These are phyloP conservation scores for Mormyrus lacerda DNA, from an alignment of 2,113 vertebrate species.

Conservation along the genomic window DNA sequence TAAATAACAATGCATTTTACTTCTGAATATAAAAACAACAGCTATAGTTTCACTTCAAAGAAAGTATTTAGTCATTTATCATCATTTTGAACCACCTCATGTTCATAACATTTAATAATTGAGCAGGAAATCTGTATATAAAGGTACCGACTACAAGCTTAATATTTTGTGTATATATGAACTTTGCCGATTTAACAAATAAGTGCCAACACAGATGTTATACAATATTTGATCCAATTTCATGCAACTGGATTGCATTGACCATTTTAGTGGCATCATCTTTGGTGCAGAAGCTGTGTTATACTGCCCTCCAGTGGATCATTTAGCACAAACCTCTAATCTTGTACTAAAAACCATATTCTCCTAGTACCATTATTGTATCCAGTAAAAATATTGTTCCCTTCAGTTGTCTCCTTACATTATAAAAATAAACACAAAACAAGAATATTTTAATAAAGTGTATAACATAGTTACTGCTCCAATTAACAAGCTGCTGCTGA, in stretches of 20 bases:
- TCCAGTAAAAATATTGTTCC: neutral
- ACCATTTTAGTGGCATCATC: neutral
- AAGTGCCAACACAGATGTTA: neutral
- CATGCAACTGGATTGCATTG: neutral
- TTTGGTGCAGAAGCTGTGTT: conserved; percentile 28
- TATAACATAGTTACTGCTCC: neutral
- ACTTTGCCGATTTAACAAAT: neutral
- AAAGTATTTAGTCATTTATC: neutral
- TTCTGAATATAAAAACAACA: neutral
- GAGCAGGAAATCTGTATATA: neutral
- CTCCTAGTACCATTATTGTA: neutral
- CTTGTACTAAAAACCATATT: neutral
- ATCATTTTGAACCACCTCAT: neutral
- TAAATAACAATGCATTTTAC: neutral
- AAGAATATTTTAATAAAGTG: neutral
- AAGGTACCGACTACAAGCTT: neutral
- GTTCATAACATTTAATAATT: neutral
- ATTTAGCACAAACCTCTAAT: neutral
- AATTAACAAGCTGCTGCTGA: neutral
- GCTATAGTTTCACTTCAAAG: neutral
- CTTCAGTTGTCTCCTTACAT: neutral
- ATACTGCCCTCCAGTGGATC: conserved; percentile 60
- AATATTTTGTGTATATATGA: neutral
- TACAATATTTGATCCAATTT: neutral
- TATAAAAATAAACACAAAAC: neutral